phyloP scores from a whole-genome alignment of 2,888 invertebrate species.

The Proisotoma minuta region DNA sequence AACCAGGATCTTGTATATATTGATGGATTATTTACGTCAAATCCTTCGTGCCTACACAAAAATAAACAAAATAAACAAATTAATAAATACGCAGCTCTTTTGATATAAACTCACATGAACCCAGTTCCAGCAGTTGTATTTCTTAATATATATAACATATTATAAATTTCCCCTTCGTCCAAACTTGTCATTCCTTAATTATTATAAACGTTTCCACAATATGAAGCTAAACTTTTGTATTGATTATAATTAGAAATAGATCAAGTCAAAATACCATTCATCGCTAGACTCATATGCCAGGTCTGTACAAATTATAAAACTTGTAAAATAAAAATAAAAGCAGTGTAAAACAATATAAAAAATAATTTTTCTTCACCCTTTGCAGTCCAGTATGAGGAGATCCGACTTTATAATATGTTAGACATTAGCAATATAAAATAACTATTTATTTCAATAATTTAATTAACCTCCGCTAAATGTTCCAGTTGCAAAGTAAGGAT shows the following conservation, averaged over 20 bases:
- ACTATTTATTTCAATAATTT: no score
- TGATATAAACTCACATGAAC: conserved; percentile 26
- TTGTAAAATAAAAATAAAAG: no score
- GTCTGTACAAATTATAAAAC: no score
- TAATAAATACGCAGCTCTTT: background rate
- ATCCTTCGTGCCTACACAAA: conserved; percentile 30
- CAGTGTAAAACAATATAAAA: no score
- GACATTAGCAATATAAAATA: no score
- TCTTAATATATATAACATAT: conserved; percentile 30
- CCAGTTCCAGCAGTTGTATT: conserved; percentile 41
- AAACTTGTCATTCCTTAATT: conserved; percentile 37
- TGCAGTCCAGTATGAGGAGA: conserved; percentile 41
- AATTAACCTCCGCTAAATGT: conserved; percentile 32
- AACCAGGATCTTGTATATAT: conserved; percentile 35
- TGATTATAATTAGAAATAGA: no score
- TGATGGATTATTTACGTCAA: conserved; percentile 31
- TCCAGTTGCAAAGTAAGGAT: conserved; percentile 38
- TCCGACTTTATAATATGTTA: no score
- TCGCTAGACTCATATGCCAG: no score
- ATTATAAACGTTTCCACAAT: no score
- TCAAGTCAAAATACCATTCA: no score
- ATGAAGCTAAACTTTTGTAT: no score
- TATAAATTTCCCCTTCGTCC: conserved; percentile 34
- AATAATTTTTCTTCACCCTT: no score
- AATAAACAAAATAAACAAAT: background rate